Evolutionary conservation across 1,140 invertebrate species (phyloP), one percentile per base, ranked within the genome.

Genomic region (Psix sp.): DNA sequence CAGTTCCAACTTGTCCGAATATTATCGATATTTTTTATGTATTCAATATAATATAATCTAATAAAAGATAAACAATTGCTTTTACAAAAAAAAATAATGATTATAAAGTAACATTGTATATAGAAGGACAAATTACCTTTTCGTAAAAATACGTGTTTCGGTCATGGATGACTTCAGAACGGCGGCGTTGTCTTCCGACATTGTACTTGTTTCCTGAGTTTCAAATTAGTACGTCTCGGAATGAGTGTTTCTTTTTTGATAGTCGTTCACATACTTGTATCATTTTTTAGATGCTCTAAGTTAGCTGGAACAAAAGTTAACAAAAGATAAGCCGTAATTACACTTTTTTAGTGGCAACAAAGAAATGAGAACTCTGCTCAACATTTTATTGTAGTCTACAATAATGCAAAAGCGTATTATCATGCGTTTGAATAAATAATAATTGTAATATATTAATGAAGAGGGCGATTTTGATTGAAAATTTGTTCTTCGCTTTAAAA

Each of bases 121-220:
- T 29, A 6, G 20, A 18, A 38, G 31, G 17, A 29, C 6, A 6
- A 52, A 67, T 82, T 75, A 85, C 85, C 85, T 82, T 73, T 84
- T 84, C 24, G 82, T 79, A 52, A 83, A 86, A 72, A 82, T 82
- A 11, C 80, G 80, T 31, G 65, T 52, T 52, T 85, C 84, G 33
- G 80, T 74, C 49, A 81, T 80, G n/a, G 84, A 78, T 9, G 80
- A 68, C 24, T 82, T 80, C 17, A 85, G 17, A 16, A 84, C 74
- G 18, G 81, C 76, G 60, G 78, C 76, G 48, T 54, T 79, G 2
- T 82, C 77, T 15, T 76, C 62, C 16, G 77, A 49, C 33, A 77
- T 57, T 14, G 74, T 70, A 39, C 67, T 71, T 10, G 54, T 73
- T 62, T 77, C 70, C 57, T 78, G 75, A 38, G 48, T 56, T 48